These are phyloP conservation scores for Trididemnum clinides DNA, from an alignment of 23 tunicate species.

Conservation along the genomic window DNA sequence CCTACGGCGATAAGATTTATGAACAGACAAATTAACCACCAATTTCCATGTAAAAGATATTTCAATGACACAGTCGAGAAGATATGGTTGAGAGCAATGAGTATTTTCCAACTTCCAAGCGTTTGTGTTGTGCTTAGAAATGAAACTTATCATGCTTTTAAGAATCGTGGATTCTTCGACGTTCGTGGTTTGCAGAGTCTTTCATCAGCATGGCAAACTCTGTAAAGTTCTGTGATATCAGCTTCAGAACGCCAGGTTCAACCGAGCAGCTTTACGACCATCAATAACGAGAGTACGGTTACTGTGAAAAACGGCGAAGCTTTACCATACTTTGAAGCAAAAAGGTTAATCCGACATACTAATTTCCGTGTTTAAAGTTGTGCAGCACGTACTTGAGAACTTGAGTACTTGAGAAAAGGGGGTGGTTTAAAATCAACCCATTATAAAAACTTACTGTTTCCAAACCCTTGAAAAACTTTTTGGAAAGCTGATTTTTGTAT, in stretches of 20 bases:
- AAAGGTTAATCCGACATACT: too few relatives aligned
- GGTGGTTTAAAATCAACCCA: too few relatives aligned
- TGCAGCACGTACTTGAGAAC: too few relatives aligned
- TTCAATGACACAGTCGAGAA: not conserved
- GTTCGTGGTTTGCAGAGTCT: slow-evolving; percentile 30
- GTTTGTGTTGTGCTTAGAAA: slow-evolving; percentile 26
- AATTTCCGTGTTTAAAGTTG: too few relatives aligned
- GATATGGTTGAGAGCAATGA: slow-evolving; percentile 1
- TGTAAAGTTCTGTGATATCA: not conserved
- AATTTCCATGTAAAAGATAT: not conserved
- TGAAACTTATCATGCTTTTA: slow-evolving; percentile 22
- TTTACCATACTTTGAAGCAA: too few relatives aligned
- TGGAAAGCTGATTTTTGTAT: too few relatives aligned
- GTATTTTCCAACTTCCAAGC: not conserved
- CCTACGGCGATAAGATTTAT: slow-evolving; percentile 39
- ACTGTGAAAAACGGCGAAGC: not conserved
- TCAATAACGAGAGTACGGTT: slow-evolving; percentile 9
- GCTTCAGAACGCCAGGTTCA: slow-evolving; percentile 11
- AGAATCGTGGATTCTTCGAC: slow-evolving; percentile 37
- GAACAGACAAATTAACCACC: slow-evolving; percentile 6
- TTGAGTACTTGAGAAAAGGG: too few relatives aligned
- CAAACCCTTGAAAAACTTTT: too few relatives aligned
- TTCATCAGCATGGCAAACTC: not conserved
- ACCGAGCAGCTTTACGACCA: slow-evolving; percentile 5
- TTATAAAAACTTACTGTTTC: too few relatives aligned